Evolutionary conservation across 2,888 invertebrate species (phyloP).

Genomic region (Meloe dianella): DNA sequence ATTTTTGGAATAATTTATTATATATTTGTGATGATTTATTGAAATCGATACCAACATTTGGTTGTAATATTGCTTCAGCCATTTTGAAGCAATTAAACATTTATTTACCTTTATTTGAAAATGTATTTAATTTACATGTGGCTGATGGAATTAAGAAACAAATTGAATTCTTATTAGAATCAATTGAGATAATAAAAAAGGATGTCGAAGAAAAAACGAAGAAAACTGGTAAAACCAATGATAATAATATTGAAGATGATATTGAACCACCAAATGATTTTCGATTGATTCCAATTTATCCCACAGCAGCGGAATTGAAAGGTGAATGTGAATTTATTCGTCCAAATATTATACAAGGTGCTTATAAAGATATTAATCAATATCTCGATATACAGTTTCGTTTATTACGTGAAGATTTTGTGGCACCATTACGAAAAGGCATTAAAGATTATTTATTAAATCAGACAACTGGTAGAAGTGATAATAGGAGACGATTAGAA

Average conservation of each 20-base stretch:
- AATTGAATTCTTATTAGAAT: slow-evolving; percentile 52
- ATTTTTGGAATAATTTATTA: slow-evolving; percentile 10
- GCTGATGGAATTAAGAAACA: slow-evolving; percentile 54
- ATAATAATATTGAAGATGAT: slow-evolving; percentile 51
- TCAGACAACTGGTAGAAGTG: background rate
- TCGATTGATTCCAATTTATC: slow-evolving; percentile 64
- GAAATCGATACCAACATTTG: slow-evolving; percentile 42
- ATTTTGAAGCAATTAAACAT: slow-evolving; percentile 42
- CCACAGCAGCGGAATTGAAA: slow-evolving; percentile 59
- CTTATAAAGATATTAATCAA: slow-evolving; percentile 69
- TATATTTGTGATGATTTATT: slow-evolving; percentile 8
- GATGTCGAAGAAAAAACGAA: slow-evolving; percentile 34
- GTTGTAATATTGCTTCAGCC: slow-evolving; percentile 47
- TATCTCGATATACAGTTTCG: slow-evolving; percentile 83
- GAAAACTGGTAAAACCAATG: slow-evolving; percentile 42
- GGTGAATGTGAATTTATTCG: slow-evolving; percentile 59
- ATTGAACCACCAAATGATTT: slow-evolving; percentile 60
- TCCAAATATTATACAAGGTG: slow-evolving; percentile 67
- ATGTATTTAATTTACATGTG: slow-evolving; percentile 29
- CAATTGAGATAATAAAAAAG: slow-evolving; percentile 47
- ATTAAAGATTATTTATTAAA: slow-evolving; percentile 54
- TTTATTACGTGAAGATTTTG: slow-evolving; percentile 80
- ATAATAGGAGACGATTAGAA: slow-evolving; percentile 30
- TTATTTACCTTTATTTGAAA: slow-evolving; percentile 40
- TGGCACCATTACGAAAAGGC: slow-evolving; percentile 74